phyloP scores from a whole-genome alignment of 2,888 invertebrate genomes.

The Drosophila conformis region DNA sequence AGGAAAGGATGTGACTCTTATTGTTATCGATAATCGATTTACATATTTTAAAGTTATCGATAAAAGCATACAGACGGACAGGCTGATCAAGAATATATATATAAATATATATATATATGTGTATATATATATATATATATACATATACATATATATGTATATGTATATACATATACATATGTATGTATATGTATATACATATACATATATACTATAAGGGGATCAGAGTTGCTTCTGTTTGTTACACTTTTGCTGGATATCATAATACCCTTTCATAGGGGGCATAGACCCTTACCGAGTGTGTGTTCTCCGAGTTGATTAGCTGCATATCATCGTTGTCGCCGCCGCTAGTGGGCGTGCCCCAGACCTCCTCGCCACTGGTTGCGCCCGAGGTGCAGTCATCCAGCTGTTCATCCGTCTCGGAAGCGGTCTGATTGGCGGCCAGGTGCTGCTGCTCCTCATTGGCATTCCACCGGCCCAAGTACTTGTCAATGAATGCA shows the following conservation, averaged over 20 bases:
- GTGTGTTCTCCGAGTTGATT: conserved; percentile 89
- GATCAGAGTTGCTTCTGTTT: neutral
- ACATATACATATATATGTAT: neutral
- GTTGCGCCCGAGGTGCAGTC: conserved; percentile 93
- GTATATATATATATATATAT: neutral
- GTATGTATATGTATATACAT: neutral
- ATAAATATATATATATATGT: too few relatives aligned
- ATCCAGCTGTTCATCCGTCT: conserved; percentile 88
- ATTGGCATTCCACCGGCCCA: conserved; percentile 86
- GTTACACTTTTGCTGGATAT: neutral
- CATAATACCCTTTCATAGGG: neutral
- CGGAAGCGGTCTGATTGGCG: conserved; percentile 64
- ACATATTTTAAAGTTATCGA: neutral
- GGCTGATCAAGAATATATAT: neutral
- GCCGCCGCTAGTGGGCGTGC: conserved; percentile 94
- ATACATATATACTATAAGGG: neutral
- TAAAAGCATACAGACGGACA: neutral
- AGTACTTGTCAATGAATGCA: conserved; percentile 85
- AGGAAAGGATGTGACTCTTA: neutral
- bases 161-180: too few relatives aligned
- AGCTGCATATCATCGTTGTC: conserved; percentile 90
- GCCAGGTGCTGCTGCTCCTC: conserved; percentile 69
- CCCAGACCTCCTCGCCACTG: conserved; percentile 95
- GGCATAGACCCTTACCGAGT: conserved; percentile 86
- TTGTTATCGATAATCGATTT: neutral